Evolutionary conservation across 2,113 vertebrate genomes (phyloP), one percentile per base, ranked within the genome.

Genomic region (Syngnathus floridae): DNA sequence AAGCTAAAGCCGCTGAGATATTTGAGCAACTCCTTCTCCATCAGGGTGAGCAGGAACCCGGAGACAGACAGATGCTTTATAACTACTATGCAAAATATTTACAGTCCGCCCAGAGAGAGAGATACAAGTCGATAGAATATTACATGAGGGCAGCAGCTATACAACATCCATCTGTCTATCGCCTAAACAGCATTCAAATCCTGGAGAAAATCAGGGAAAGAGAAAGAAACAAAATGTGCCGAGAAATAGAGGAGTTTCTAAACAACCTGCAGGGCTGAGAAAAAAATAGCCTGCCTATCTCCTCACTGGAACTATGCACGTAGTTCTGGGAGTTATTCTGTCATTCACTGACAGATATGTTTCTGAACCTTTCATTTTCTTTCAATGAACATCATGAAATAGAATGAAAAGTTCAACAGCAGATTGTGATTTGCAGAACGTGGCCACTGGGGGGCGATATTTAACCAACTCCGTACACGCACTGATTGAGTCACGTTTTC

Each of bases 71-170:
- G 55, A 14, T 67, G 40, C 2, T 87, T 4, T 81, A 67, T 71
- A 48, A 66, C 70, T 0, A 0, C 1, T 87, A 82, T 3, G 81
- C 75, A 14, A 67, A 64, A 19, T 48, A 78, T 52, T 26, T 78
- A 8, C 0, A 58, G 10, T 54, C 41, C 0, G 0, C 52, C 0
- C 13, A 19, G 0, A 0, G 19, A 6, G 60, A 83, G 1, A 0
- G 7, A 1, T 0, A 62, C 3, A 16, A 0, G 21, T 74, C 82
- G 0, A 12, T 75, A 4, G 0, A 49, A 0, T 82, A 81, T 48
- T 65, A 82, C 72, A 82, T 77, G 77, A 82, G 22, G 41, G 69
- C 63, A 1, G 79, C 70, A 12, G 56, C 21, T 45, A 83, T 87
- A 41, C 62, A 17, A 0, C 3, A 41, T 0, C 17, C 51, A 0